Evolutionary conservation across 2,888 invertebrate species (phyloP), one percentile per base, ranked within the genome.

Genomic region (Malthinus flaveolus): DNA sequence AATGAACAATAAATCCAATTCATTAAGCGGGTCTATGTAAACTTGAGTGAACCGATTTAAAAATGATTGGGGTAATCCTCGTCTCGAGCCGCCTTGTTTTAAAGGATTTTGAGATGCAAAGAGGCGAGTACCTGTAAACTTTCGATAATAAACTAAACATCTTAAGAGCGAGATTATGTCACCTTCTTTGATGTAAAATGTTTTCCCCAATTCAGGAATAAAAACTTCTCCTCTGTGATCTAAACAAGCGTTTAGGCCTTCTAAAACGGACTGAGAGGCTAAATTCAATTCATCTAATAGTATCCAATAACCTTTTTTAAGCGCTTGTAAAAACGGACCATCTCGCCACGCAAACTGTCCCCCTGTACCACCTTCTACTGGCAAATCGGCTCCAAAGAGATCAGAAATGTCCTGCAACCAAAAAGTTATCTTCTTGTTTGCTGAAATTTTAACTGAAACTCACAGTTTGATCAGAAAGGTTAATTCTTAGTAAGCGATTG

Each of bases 51-150:
- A 99, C 69, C 99, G 86, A 78, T 99, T 99, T 0, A 99, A 82
- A 77, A 99, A 99, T 0, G 98, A 98, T 71, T 93, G 87, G 0
- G 99, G 99, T 31, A 99, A 81, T 0, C 98, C 97, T 77, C 97
- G 88, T 62, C 99, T 84, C 0, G 94, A 96, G 0, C 98, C 98
- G 7, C 99, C 99, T 81, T 99, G 95, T 69, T 88, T 87, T 36
- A 94, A 80, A 0, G 99, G 99, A 83, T 99, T 99, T 79, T 99
- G 99, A 72, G 97, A 97, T 0, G 93, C 99, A 77, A 99, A 99
- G 48, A 99, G 84, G 66, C 91, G 87, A 0, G 97, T 97, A 66
- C 86, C 84, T 73, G 55, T 32, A 66, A 65, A 46, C 46, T 11
- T 42, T n/a, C 7, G 8, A 59, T 9, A 32, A 45, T 13, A 47